Evolutionary conservation across 2,797 vertebrate species (phyloP).

Genomic region (Pelodytes ibericus): DNA sequence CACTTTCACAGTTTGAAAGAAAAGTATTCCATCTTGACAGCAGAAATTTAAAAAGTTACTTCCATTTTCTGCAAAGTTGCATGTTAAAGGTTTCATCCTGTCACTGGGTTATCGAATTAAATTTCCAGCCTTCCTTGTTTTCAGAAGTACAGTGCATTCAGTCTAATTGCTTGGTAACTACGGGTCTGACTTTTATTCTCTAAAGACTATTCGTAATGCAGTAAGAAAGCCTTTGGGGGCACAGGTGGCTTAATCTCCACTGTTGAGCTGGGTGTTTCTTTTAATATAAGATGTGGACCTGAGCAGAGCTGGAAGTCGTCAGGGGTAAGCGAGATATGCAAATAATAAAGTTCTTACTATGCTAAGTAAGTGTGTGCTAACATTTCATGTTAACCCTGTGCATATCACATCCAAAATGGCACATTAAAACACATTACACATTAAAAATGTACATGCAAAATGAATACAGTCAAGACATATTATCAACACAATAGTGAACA

Average conservation of each 20-base stretch:
- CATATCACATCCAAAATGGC: too few relatives aligned
- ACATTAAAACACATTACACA: too few relatives aligned
- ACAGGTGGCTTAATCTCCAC: conserved; percentile 63
- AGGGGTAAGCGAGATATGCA: not conserved
- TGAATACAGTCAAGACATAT: too few relatives aligned
- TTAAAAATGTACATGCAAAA: too few relatives aligned
- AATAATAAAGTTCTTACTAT: too few relatives aligned
- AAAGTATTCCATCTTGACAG: conserved; percentile 2
- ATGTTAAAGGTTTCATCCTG: conserved; percentile 63
- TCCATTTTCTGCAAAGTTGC: conserved; percentile 63
- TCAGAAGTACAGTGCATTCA: conserved; percentile 63
- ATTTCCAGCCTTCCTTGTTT: conserved; percentile 61
- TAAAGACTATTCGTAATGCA: conserved; percentile 52
- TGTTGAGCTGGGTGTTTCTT: conserved; percentile 57
- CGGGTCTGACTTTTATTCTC: conserved; percentile 62
- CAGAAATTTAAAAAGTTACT: conserved; percentile 43
- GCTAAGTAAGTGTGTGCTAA: too few relatives aligned
- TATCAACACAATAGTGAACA: too few relatives aligned
- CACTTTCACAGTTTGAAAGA: not conserved
- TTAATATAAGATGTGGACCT: conserved; percentile 39
- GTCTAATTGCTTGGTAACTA: conserved; percentile 63
- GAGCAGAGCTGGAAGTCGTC: not conserved
- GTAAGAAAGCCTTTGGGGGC: conserved; percentile 64
- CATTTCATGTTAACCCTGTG: too few relatives aligned
- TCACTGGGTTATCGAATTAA: conserved; percentile 63